These are phyloP conservation scores for Eptesicus fuscus DNA, from an alignment of 2,113 vertebrate species.

Conservation along the genomic window DNA sequence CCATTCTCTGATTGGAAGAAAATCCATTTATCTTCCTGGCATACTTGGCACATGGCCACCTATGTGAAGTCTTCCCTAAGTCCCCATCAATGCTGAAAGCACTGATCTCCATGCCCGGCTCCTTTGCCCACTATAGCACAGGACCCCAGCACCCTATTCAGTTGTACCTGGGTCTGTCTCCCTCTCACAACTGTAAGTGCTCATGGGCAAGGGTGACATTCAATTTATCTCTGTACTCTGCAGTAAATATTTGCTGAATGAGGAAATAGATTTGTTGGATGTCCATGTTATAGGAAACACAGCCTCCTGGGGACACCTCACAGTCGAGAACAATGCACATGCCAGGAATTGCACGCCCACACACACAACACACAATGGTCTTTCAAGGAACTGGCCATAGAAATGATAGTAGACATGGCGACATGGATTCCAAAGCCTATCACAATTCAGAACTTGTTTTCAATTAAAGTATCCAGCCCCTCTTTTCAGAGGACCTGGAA, in stretches of 20 bases:
- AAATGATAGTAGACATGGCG: background rate
- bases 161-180: background rate
- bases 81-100: rapidly evolving
- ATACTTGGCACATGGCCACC: background rate
- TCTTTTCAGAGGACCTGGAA: background rate
- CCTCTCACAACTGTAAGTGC: background rate
- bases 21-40: background rate
- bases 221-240: background rate
- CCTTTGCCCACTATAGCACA: rapidly evolving
- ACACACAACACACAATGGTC: background rate
- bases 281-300: background rate
- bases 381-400: background rate
- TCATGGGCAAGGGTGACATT: background rate
- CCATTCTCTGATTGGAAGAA: background rate
- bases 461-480: background rate
- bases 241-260: background rate
- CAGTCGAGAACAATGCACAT: background rate
- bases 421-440: background rate
- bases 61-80: background rate
- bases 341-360: background rate
- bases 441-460: background rate
- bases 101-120: rapidly evolving
- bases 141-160: background rate
- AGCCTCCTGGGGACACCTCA: background rate
- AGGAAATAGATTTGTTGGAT: background rate